Conservation (phyloP, 1,140 invertebrate genomes). For the Orchesella cincta region DNA sequence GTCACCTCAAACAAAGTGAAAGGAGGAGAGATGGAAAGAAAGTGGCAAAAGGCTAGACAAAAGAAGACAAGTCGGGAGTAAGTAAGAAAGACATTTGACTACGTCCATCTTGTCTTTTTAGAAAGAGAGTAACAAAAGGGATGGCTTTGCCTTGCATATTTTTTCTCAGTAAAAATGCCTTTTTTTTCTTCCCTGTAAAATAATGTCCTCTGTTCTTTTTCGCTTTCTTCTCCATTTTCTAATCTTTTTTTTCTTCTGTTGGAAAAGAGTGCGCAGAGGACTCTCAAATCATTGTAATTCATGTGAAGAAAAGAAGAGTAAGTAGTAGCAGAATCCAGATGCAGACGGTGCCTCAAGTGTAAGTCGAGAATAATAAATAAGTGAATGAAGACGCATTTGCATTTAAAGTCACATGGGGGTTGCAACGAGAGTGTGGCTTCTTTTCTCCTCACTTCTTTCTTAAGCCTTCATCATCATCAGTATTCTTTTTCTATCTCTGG, state of each 20-base stretch:
- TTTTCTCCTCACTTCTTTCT: background rate
- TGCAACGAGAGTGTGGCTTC: background rate
- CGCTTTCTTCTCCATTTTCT: constrained; percentile 23
- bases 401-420: constrained; percentile 36
- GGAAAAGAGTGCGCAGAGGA: background rate
- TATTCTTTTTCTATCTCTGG: background rate
- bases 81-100: background rate
- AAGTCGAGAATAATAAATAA: constrained; percentile 23
- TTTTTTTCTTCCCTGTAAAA: no score
- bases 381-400: constrained; percentile 33
- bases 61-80: background rate
- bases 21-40: background rate
- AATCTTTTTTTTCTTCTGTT: background rate
- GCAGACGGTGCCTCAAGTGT: background rate
- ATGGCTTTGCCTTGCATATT: no score
- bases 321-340: background rate
- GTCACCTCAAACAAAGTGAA: constrained; percentile 6
- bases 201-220: no score
- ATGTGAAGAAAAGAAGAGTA: constrained; percentile 20
- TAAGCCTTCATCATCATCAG: background rate
- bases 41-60: background rate
- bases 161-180: no score
- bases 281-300: constrained; percentile 44
- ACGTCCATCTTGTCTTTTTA: background rate
- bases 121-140: no score